Conservation (phyloP, 2,888 invertebrate genomes). For the Alloplasta piceator region DNA sequence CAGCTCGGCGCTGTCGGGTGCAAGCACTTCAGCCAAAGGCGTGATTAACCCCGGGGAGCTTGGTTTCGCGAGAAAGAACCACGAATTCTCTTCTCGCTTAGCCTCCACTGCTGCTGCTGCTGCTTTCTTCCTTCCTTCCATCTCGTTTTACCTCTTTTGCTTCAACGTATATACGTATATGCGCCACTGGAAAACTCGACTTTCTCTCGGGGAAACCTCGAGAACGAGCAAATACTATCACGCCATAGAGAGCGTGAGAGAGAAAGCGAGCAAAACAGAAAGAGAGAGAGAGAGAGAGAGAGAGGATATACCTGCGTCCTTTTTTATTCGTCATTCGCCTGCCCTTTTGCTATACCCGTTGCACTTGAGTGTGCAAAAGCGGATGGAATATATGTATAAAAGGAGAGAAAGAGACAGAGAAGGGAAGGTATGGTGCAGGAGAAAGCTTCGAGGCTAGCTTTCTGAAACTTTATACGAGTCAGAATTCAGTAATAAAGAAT, state of each 20-base stretch:
- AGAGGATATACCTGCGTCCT: slow-evolving; percentile 24
- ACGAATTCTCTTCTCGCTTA: slow-evolving; percentile 60
- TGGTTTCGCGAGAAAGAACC: slow-evolving; percentile 53
- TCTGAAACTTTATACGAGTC: slow-evolving; percentile 63
- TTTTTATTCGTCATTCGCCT: slow-evolving; percentile 56
- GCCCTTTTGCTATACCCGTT: slow-evolving; percentile 41
- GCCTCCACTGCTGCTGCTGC: slow-evolving; percentile 13
- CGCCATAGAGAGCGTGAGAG: slow-evolving; percentile 17
- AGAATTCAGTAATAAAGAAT: slow-evolving; percentile 65
- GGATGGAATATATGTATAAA: slow-evolving; percentile 6
- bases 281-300: slow-evolving; percentile 10
- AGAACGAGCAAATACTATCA: slow-evolving; percentile 52
- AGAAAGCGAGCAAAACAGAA: neutral
- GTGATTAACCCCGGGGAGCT: slow-evolving; percentile 67
- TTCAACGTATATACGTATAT: neutral
- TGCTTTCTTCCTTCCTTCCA: slow-evolving; percentile 51
- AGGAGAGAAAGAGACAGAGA: slow-evolving; percentile 28
- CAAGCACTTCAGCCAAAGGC: slow-evolving; percentile 64
- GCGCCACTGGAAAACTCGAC: slow-evolving; percentile 43
- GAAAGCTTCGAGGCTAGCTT: slow-evolving; percentile 57
- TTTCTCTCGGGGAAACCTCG: slow-evolving; percentile 57
- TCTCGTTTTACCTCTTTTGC: slow-evolving; percentile 41
- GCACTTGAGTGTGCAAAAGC: slow-evolving; percentile 27
- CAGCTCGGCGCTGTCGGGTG: slow-evolving; percentile 61
- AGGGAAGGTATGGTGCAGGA: slow-evolving; percentile 31